Conservation (phyloP, 2,888 invertebrate genomes). For the Melangyna quadrimaculata region DNA sequence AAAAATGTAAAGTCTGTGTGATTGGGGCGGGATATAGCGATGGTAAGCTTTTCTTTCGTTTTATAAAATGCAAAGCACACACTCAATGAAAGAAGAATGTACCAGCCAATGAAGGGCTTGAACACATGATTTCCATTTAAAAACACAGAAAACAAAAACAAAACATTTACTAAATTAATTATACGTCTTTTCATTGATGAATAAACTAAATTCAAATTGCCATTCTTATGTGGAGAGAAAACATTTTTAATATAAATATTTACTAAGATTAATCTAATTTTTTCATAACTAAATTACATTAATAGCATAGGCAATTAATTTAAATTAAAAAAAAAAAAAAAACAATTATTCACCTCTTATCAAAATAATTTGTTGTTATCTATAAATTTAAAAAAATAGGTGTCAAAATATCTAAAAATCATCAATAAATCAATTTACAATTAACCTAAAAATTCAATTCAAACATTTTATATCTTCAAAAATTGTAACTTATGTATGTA, state of each 20-base stretch:
- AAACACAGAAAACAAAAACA: neutral
- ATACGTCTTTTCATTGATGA: neutral
- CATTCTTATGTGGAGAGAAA: conserved; percentile 62
- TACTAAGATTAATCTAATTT: conserved; percentile 20
- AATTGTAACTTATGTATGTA: too few relatives aligned
- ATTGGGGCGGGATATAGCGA: conserved; percentile 17
- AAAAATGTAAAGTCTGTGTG: conserved; percentile 49
- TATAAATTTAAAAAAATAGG: neutral
- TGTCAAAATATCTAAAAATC: neutral
- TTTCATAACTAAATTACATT: neutral
- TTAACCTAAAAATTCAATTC: neutral
- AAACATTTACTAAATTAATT: conserved; percentile 27
- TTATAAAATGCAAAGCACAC: neutral
- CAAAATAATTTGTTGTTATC: neutral
- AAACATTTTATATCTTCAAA: too few relatives aligned
- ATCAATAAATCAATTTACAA: neutral
- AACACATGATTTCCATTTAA: conserved; percentile 32
- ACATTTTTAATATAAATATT: conserved; percentile 8
- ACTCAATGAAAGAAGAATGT: neutral
- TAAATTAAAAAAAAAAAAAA: neutral
- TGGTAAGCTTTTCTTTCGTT: conserved; percentile 2
- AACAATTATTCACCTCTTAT: neutral
- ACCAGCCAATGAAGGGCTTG: neutral
- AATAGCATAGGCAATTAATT: neutral
- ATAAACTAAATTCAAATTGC: conserved; percentile 58